A percentile compares a stretch with the other conserved stretches of the same genome.
phyloP scores from a whole-genome alignment of 2,113 vertebrate genomes.

The Chrysochloris asiatica region DNA sequence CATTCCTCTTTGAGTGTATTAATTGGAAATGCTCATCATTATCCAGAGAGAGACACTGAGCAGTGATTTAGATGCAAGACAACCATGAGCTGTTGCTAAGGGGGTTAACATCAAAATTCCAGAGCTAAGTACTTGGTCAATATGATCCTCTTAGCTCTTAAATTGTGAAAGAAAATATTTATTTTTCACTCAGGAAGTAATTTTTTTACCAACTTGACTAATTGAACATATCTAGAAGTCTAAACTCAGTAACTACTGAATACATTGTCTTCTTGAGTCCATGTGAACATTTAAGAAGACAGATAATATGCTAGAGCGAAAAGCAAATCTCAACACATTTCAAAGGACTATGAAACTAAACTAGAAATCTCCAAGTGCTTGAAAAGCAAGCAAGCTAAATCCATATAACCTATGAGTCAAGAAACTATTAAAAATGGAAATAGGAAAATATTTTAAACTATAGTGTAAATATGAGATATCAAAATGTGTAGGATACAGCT shows the following conservation, averaged over 20 bases:
- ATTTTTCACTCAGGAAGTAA: no score
- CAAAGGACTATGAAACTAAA: background rate
- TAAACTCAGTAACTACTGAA: background rate
- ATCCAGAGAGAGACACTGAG: no score
- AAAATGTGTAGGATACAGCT: background rate
- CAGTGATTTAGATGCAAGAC: no score
- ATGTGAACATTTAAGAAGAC: background rate
- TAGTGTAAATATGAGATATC: background rate
- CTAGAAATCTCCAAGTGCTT: slow-evolving; percentile 19
- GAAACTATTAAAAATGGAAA: slow-evolving; percentile 2
- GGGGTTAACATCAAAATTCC: no score
- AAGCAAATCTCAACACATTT: slow-evolving; percentile 27
- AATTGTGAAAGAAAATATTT: no score
- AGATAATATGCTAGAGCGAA: background rate
- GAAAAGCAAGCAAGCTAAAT: background rate
- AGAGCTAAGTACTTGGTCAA: no score
- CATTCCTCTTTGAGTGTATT: no score
- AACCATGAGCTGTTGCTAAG: no score
- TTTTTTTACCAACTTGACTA: no score
- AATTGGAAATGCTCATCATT: no score
- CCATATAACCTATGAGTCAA: background rate
- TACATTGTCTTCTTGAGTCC: background rate
- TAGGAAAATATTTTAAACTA: slow-evolving; percentile 2
- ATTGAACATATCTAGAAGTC: background rate
- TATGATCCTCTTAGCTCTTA: no score